Evolutionary conservation across 2,888 invertebrate species (phyloP).

Genomic region (Apomyelois bistriatella): DNA sequence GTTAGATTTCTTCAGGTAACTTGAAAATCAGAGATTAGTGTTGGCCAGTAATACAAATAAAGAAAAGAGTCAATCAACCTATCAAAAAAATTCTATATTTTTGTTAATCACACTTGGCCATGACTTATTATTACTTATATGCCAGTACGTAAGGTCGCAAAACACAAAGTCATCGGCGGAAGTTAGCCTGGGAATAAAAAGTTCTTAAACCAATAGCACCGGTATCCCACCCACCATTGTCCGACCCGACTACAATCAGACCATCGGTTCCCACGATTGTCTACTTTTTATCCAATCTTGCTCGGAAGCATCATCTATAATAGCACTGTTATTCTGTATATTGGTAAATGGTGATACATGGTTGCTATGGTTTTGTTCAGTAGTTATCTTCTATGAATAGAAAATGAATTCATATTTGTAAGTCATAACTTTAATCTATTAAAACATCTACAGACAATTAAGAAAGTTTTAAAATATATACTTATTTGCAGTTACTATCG

Average conservation of each 20-base stretch:
- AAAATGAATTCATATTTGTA: too few relatives aligned
- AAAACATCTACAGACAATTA: too few relatives aligned
- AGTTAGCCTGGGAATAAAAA: slow-evolving; percentile 11
- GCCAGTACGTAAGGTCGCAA: not conserved
- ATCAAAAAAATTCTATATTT: too few relatives aligned
- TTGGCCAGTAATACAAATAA: too few relatives aligned
- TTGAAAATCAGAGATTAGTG: too few relatives aligned
- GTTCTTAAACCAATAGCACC: slow-evolving; percentile 18
- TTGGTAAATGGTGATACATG: not conserved
- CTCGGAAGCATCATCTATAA: slow-evolving; percentile 2
- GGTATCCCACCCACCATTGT: slow-evolving; percentile 16
- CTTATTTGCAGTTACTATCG: too few relatives aligned
- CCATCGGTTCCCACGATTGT: slow-evolving; percentile 18
- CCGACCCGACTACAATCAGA: slow-evolving; percentile 10
- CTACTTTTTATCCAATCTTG: not conserved
- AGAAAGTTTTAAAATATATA: too few relatives aligned
- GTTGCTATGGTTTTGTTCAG: not conserved
- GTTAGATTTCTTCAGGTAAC: too few relatives aligned
- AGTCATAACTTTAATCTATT: too few relatives aligned
- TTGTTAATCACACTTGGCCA: not conserved
- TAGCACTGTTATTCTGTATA: not conserved
- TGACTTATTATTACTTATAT: not conserved
- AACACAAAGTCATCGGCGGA: slow-evolving; percentile 5
- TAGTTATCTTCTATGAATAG: too few relatives aligned
- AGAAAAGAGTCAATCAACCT: too few relatives aligned